Conservation (phyloP, 1,140 invertebrate species). For the Metaphire vulgaris region DNA sequence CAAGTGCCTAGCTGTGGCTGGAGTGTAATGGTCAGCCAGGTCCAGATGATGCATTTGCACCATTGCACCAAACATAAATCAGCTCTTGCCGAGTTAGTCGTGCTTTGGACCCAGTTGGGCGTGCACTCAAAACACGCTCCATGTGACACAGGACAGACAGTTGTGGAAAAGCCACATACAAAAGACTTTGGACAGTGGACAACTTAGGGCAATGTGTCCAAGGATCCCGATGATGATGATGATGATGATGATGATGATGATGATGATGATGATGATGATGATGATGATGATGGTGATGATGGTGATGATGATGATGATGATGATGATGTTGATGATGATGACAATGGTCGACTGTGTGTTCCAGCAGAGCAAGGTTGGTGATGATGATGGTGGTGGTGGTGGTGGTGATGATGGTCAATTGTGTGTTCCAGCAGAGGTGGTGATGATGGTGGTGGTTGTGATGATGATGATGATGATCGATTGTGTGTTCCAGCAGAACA, state of each 20-base stretch:
- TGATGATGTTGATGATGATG: conserved; percentile 3
- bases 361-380: neutral
- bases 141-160: too few species aligned
- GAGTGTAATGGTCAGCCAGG: too few species aligned
- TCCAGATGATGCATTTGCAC: too few species aligned
- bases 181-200: too few species aligned
- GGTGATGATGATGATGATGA: neutral
- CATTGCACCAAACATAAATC: conserved; percentile 40
- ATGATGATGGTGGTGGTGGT: neutral
- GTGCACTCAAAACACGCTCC: too few species aligned
- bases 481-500: too few species aligned
- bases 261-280: conserved; percentile 1
- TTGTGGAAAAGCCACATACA: too few species aligned
- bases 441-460: neutral
- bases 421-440: neutral
- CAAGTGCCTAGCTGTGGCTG: too few species aligned
- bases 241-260: conserved; percentile 2
- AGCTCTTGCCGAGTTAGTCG: conserved; percentile 44
- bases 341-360: too few species aligned
- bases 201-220: too few species aligned
- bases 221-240: neutral
- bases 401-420: neutral
- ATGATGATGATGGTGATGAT: conserved; percentile 1
- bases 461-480: neutral
- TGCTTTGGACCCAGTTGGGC: too few species aligned